phyloP scores from a whole-genome alignment of 2,888 invertebrate genomes.

The Linnaemya tessellans region DNA sequence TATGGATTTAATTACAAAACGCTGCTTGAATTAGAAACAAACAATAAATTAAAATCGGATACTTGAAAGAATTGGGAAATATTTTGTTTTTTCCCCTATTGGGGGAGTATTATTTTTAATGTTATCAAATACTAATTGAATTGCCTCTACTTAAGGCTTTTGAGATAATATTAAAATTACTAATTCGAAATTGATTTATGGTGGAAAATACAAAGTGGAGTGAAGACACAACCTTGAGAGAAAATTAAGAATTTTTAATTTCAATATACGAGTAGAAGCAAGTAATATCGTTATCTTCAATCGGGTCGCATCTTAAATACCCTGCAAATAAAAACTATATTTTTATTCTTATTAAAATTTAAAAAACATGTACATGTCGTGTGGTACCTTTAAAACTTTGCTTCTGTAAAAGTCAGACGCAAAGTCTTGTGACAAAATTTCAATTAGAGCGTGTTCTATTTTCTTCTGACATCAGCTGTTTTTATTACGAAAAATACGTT shows the following conservation, averaged over 20 bases:
- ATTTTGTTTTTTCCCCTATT: background rate
- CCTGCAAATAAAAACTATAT: no score
- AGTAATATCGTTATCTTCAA: background rate
- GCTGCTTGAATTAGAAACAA: constrained; percentile 47
- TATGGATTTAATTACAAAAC: constrained; percentile 65
- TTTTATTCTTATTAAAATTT: no score
- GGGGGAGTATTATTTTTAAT: constrained; percentile 12
- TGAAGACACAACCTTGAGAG: background rate
- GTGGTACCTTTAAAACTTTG: no score
- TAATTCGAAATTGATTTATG: constrained; percentile 5
- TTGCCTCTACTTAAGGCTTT: background rate
- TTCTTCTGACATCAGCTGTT: no score
- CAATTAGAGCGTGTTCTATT: no score
- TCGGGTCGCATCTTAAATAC: no score
- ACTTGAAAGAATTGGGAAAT: constrained; percentile 58
- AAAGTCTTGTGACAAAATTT: no score
- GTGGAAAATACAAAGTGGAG: background rate
- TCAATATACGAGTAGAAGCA: background rate
- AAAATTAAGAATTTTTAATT: background rate
- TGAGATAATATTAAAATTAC: background rate
- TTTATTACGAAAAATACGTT: no score
- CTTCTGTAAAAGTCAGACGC: no score
- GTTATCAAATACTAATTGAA: background rate
- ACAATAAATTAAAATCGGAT: constrained; percentile 43
- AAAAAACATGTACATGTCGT: no score